These are phyloP conservation scores for Erpetoichthys calabaricus DNA, from an alignment of 2,797 vertebrate species.

Conservation along the genomic window DNA sequence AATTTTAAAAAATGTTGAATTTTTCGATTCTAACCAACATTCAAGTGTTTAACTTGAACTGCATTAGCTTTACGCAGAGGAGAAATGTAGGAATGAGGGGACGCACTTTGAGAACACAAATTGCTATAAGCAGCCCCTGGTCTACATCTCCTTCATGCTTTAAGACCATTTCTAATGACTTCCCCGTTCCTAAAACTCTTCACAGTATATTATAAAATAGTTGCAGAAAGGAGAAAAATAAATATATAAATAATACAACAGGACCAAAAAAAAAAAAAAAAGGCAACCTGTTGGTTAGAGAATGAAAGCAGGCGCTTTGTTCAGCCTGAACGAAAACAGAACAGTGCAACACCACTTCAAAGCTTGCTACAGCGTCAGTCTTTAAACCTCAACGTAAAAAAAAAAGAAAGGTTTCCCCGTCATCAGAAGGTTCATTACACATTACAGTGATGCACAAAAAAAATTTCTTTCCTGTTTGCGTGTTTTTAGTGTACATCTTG, in stretches of 20 bases:
- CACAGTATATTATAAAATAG: too few relatives aligned
- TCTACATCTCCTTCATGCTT: too few relatives aligned
- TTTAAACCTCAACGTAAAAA: too few relatives aligned
- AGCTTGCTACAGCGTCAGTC: conserved; percentile 15
- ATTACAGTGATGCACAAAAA: conserved; percentile 37
- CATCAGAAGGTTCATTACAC: conserved; percentile 40
- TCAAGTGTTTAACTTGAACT: neutral
- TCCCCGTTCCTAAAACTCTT: too few relatives aligned
- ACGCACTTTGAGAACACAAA: too few relatives aligned
- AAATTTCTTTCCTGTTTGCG: conserved; percentile 29
- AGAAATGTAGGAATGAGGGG: too few relatives aligned
- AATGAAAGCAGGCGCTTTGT: conserved; percentile 26
- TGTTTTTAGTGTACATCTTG: conserved; percentile 28
- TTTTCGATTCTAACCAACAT: neutral
- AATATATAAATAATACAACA: neutral
- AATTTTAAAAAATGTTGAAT: neutral
- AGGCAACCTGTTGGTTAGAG: conserved; percentile 17
- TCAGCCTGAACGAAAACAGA: too few relatives aligned
- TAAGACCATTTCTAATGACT: too few relatives aligned
- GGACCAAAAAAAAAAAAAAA: conserved; percentile 20
- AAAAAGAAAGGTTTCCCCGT: conserved; percentile 39
- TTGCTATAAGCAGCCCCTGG: too few relatives aligned
- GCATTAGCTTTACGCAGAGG: too few relatives aligned
- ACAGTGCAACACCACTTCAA: conserved; percentile 36
- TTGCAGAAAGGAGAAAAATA: too few relatives aligned